Evolutionary conservation across 2,888 invertebrate species (phyloP).

Genomic region (Drosophila emarginata): DNA sequence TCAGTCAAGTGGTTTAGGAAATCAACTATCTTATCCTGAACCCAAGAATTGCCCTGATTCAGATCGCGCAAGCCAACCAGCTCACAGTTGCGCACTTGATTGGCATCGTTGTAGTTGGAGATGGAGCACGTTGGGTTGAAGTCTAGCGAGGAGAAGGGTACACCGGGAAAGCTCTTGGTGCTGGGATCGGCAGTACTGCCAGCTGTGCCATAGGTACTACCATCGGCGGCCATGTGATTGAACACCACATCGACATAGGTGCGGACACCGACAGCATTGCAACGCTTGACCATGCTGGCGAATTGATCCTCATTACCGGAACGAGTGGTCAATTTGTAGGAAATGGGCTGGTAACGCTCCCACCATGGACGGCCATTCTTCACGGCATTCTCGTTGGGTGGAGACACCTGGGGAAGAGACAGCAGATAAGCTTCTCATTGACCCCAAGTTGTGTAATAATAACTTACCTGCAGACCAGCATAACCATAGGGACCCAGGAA

Average conservation of each 20-base stretch:
- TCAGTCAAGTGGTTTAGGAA: conserved; percentile 81
- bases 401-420: conserved; percentile 84
- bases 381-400: conserved; percentile 88
- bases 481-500: conserved; percentile 89
- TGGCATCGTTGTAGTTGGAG: conserved; percentile 86
- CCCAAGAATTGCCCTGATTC: conserved; percentile 84
- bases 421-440: not conserved
- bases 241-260: conserved; percentile 93
- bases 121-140: conserved; percentile 88
- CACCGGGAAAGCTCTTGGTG: conserved; percentile 84
- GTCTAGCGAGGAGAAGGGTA: conserved; percentile 87
- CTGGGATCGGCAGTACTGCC: conserved; percentile 85
- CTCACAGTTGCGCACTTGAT: conserved; percentile 88
- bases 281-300: conserved; percentile 89
- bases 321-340: conserved; percentile 89
- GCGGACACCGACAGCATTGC: conserved; percentile 90
- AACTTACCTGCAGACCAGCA: conserved; percentile 87
- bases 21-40: conserved; percentile 71
- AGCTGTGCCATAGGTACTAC: conserved; percentile 84
- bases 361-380: conserved; percentile 90
- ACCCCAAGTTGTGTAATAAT: not conserved
- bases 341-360: conserved; percentile 94
- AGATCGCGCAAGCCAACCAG: conserved; percentile 90
- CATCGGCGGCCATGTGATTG: conserved; percentile 91
- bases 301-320: conserved; percentile 91